phyloP scores from a whole-genome alignment of 2,888 invertebrate species.

The Drosophila nr. medialis region DNA sequence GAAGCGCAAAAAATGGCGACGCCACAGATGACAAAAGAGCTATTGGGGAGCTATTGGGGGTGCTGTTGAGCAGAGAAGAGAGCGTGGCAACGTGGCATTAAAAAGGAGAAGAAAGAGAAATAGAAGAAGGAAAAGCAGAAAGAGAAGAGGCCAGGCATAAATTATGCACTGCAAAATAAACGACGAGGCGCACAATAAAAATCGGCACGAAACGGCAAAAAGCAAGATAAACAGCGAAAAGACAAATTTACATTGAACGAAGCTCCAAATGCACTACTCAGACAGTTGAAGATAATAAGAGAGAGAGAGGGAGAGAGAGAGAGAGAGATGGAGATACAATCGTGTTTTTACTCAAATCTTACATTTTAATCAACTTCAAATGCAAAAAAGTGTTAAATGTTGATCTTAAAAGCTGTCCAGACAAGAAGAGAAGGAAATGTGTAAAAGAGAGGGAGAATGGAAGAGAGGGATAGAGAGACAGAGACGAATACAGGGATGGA shows the following conservation, averaged over 20 bases:
- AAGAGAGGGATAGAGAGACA: too few relatives aligned
- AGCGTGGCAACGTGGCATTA: conserved; percentile 1
- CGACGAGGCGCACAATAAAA: conserved; percentile 70
- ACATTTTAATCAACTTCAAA: too few relatives aligned
- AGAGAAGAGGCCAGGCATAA: conserved; percentile 58
- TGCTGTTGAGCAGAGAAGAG: conserved; percentile 16
- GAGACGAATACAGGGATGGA: neutral
- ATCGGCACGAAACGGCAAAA: conserved; percentile 59
- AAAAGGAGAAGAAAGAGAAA: conserved; percentile 6
- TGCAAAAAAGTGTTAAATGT: neutral
- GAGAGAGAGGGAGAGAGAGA: too few relatives aligned
- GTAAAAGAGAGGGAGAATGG: too few relatives aligned
- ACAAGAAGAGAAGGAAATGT: too few relatives aligned
- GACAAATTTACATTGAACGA: conserved; percentile 21
- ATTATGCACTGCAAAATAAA: conserved; percentile 78
- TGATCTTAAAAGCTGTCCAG: too few relatives aligned
- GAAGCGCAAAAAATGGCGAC: conserved; percentile 72
- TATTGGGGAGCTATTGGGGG: conserved; percentile 9
- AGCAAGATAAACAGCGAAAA: conserved; percentile 28
- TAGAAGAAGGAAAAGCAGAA: conserved; percentile 14
- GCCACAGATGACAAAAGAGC: conserved; percentile 59
- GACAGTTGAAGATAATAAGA: neutral
- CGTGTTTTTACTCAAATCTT: neutral
- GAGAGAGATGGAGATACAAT: neutral
- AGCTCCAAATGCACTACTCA: conserved; percentile 35